Evolutionary conservation across 37 sponge, comb jelly and placozoan species (phyloP).

Genomic region (Spongia lamella): DNA sequence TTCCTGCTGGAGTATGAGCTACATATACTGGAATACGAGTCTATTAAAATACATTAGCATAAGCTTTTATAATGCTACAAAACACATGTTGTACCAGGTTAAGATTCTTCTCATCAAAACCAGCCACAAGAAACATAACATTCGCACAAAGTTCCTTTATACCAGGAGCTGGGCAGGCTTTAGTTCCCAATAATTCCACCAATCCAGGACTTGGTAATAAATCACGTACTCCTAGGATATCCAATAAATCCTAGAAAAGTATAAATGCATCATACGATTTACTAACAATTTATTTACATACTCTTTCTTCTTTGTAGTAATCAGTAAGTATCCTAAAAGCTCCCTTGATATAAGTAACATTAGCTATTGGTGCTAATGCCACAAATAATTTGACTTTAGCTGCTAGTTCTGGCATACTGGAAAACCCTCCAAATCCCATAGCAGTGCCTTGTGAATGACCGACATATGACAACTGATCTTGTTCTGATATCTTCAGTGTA

Average conservation of each 20-base stretch:
- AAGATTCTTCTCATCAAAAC: conserved; percentile 28
- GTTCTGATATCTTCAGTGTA: conserved; percentile 52
- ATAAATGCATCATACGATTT: too few relatives aligned
- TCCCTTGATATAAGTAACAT: conserved; percentile 67
- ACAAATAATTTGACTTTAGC: conserved; percentile 58
- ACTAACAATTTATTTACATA: background rate
- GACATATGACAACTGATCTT: conserved; percentile 70
- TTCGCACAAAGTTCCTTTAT: conserved; percentile 38
- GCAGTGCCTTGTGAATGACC: conserved; percentile 96
- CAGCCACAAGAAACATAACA: conserved; percentile 52
- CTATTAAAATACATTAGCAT: conserved; percentile 8
- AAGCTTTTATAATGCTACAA: background rate
- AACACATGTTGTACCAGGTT: background rate
- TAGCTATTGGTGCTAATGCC: conserved; percentile 82
- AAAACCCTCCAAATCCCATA: conserved; percentile 90
- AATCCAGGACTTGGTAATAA: conserved; percentile 41
- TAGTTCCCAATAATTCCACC: conserved; percentile 10
- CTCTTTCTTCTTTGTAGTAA: conserved; percentile 34
- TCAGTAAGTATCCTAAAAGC: conserved; percentile 28
- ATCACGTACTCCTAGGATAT: conserved; percentile 44
- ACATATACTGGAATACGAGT: conserved; percentile 81
- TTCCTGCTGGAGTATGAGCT: conserved; percentile 95
- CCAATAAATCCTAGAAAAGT: conserved; percentile 4
- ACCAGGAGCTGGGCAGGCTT: conserved; percentile 12
- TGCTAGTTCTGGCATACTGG: conserved; percentile 69